These are phyloP conservation scores for Regulus satrapa DNA, from an alignment of 2,113 vertebrate species.

Conservation along the genomic window DNA sequence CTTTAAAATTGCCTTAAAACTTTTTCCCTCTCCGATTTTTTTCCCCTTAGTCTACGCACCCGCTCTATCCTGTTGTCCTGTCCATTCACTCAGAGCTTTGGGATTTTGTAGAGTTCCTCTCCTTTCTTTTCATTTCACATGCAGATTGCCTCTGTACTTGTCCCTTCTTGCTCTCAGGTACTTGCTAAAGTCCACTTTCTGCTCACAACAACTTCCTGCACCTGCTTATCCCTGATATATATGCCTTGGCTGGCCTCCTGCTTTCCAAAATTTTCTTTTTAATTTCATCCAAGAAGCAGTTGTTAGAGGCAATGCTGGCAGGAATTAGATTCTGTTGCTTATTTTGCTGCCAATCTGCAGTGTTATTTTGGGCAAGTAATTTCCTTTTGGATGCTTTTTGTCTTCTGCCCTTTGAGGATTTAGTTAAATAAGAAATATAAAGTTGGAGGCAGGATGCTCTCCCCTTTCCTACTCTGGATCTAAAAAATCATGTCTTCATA, in stretches of 20 bases:
- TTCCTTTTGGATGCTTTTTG: constrained; percentile 26
- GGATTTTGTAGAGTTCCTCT: not conserved
- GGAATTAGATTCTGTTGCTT: not conserved
- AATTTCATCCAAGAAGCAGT: not conserved
- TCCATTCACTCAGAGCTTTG: not conserved
- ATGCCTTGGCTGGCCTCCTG: not conserved
- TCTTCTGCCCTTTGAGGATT: constrained; percentile 15
- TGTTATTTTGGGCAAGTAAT: constrained; percentile 21
- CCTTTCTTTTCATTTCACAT: not conserved
- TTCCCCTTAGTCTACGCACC: not conserved
- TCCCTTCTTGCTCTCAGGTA: not conserved
- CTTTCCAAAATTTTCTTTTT: not conserved
- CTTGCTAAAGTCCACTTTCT: not conserved
- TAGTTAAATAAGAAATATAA: constrained; percentile 16
- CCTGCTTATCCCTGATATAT: not conserved
- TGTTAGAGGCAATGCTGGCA: not conserved
- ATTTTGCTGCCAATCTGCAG: constrained; percentile 3
- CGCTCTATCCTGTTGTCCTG: not conserved
- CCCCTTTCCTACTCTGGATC: not conserved
- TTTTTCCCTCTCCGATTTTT: not conserved
- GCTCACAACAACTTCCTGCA: not conserved
- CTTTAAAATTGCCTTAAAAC: not conserved
- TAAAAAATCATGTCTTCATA: not conserved
- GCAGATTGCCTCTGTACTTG: not conserved
- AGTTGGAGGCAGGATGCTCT: constrained; percentile 24